phyloP scores from a whole-genome alignment of 1,140 invertebrate species.

The Oncopodura yosiiana region DNA sequence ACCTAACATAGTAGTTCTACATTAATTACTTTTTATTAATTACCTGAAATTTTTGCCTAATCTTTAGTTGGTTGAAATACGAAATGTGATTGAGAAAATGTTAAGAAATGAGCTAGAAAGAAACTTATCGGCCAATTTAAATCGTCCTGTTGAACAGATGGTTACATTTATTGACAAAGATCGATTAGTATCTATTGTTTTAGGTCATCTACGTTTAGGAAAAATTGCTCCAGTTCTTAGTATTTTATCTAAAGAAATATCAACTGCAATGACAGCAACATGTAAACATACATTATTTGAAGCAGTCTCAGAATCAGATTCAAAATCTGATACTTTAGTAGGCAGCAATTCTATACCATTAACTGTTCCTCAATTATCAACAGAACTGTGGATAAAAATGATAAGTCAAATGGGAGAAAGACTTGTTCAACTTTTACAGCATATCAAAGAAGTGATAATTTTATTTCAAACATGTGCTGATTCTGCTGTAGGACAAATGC shows the following conservation, averaged over 20 bases:
- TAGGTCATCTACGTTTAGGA: constrained; percentile 39
- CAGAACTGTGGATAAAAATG: constrained; percentile 33
- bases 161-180: constrained; percentile 47
- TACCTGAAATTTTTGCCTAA: too few species aligned
- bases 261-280: constrained; percentile 32
- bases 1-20: background rate
- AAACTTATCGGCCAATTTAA: constrained; percentile 83
- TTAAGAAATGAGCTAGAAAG: constrained; percentile 87
- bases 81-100: constrained; percentile 93
- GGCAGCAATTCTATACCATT: constrained; percentile 25
- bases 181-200: constrained; percentile 38
- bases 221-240: constrained; percentile 36
- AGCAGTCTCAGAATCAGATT: constrained; percentile 33
- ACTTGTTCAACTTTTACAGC: constrained; percentile 26
- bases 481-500: constrained; percentile 20
- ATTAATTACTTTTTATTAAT: background rate
- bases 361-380: constrained; percentile 25
- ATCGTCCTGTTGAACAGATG: constrained; percentile 61
- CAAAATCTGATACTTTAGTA: constrained; percentile 24
- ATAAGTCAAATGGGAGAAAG: constrained; percentile 24
- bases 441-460: constrained; percentile 30
- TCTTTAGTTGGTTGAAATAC: constrained; percentile 92
- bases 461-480: constrained; percentile 32
- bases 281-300: constrained; percentile 34
- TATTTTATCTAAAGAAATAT: constrained; percentile 32